Evolutionary conservation across 1,140 invertebrate species (phyloP).

Genomic region (Drosophila sproati): DNA sequence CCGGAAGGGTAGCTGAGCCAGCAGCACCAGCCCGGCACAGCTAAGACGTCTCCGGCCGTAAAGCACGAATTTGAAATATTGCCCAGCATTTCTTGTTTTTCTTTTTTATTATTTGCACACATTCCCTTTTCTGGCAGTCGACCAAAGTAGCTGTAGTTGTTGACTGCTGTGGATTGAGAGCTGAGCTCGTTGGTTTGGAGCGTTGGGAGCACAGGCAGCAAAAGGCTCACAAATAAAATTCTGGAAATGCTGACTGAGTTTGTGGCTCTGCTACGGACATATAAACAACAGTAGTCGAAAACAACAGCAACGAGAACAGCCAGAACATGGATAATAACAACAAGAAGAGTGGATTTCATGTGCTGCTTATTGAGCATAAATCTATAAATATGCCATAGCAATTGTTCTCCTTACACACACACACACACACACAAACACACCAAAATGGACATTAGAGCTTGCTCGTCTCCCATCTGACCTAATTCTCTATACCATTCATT

Average conservation of each 20-base stretch:
- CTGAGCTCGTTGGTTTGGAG: constrained; percentile 9
- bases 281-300: constrained; percentile 38
- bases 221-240: constrained; percentile 54
- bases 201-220: constrained; percentile 23
- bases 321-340: constrained; percentile 14
- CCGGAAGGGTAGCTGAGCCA: constrained; percentile 35
- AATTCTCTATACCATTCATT: constrained; percentile 41
- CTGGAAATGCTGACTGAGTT: constrained; percentile 49
- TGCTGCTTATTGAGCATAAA: constrained; percentile 48
- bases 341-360: constrained; percentile 36
- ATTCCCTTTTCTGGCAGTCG: constrained; percentile 40
- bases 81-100: constrained; percentile 58
- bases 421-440: background rate
- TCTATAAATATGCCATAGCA: constrained; percentile 69
- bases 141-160: constrained; percentile 45
- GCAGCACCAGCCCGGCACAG: constrained; percentile 1
- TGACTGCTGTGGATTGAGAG: constrained; percentile 48
- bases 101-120: constrained; percentile 62
- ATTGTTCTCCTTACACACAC: constrained; percentile 32
- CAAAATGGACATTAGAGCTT: constrained; percentile 27
- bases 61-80: constrained; percentile 68
- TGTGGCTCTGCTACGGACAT: constrained; percentile 41
- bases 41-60: constrained; percentile 28
- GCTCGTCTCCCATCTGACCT: constrained; percentile 55
- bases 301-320: constrained; percentile 19